These are phyloP conservation scores for Trichoplusia ni DNA, from an alignment of 1,140 invertebrate genomes.

Conservation along the genomic window DNA sequence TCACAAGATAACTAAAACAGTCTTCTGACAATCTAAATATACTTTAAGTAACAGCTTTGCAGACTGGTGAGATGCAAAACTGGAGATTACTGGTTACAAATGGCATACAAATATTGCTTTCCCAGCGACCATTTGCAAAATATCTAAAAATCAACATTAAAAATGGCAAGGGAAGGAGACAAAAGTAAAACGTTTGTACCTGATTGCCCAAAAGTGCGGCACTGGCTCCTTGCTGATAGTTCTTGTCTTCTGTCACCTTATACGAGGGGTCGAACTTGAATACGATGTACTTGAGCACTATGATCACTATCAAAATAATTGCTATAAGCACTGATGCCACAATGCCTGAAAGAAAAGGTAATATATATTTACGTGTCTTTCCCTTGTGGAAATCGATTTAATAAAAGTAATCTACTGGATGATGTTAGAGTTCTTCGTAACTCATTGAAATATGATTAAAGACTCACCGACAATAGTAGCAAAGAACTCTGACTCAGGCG, in stretches of 20 bases:
- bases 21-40: no score
- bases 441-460: neutral
- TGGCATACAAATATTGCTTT: no score
- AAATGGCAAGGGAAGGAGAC: no score
- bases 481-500: conserved; percentile 64
- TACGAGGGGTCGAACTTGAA: conserved; percentile 93
- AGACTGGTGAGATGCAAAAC: no score
- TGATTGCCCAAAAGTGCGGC: conserved; percentile 87
- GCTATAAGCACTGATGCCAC: conserved; percentile 95
- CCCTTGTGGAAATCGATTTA: neutral
- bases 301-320: conserved; percentile 93
- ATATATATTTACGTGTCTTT: neutral
- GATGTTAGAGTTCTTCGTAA: no score
- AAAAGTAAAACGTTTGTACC: no score
- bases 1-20: no score
- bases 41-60: no score
- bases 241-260: conserved; percentile 94
- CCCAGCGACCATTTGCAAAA: no score
- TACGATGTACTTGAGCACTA: conserved; percentile 93
- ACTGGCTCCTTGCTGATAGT: conserved; percentile 87
- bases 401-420: no score
- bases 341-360: conserved; percentile 81
- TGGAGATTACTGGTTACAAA: no score
- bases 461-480: conserved; percentile 76
- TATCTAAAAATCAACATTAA: no score